These are phyloP conservation scores for Eupithecia exiguata DNA, from an alignment of 2,888 invertebrate genomes.

Conservation along the genomic window DNA sequence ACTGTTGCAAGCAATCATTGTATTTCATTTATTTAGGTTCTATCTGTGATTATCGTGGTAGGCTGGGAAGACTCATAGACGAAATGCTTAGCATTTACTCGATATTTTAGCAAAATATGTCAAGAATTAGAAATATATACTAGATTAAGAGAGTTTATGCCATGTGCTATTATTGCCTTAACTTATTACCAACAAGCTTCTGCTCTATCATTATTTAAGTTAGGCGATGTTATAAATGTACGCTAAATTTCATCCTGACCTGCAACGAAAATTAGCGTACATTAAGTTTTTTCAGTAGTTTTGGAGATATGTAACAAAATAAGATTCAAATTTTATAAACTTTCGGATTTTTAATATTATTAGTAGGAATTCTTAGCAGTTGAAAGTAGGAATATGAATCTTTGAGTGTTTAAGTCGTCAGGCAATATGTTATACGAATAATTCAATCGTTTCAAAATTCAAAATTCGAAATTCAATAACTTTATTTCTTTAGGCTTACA, in stretches of 20 bases:
- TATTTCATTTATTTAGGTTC: constrained; percentile 18
- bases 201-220: too few species aligned
- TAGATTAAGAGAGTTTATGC: background rate
- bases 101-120: background rate
- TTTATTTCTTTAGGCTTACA: too few species aligned
- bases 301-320: too few species aligned
- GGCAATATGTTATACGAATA: background rate
- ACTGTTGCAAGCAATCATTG: background rate
- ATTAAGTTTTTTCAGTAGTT: too few species aligned
- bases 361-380: too few species aligned
- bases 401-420: background rate
- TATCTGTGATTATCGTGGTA: constrained; percentile 42
- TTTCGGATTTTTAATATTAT: too few species aligned
- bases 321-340: too few species aligned
- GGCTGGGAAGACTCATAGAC: constrained; percentile 13
- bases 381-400: background rate
- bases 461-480: too few species aligned
- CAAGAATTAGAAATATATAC: background rate
- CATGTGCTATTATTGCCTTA: background rate
- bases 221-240: too few species aligned
- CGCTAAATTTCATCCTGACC: too few species aligned
- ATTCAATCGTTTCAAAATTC: too few species aligned
- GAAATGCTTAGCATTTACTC: constrained; percentile 5
- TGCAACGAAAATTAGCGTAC: too few species aligned
- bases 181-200: background rate